phyloP scores from a whole-genome alignment of 2,888 invertebrate species.

The Poecilobothrus nobilitatus region DNA sequence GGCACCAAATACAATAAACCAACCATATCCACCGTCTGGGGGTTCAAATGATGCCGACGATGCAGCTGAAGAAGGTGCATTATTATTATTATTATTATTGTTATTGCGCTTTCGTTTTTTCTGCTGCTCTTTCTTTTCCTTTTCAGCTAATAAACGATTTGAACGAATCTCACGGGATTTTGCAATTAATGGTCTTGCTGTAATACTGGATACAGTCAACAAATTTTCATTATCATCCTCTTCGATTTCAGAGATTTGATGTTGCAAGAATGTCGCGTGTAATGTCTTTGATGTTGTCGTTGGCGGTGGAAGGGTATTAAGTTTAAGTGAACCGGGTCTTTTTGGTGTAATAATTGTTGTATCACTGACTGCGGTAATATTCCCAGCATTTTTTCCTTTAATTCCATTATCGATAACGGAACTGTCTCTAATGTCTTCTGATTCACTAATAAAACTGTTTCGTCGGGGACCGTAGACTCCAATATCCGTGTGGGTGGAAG shows the following conservation, averaged over 20 bases:
- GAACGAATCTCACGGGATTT: conserved; percentile 55
- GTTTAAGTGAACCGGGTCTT: conserved; percentile 46
- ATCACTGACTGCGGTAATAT: conserved; percentile 18
- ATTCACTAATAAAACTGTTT: background rate
- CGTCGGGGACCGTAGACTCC: conserved; percentile 12
- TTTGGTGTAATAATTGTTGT: conserved; percentile 39
- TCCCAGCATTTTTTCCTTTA: background rate
- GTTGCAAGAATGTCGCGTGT: conserved; percentile 42
- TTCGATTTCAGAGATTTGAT: conserved; percentile 47
- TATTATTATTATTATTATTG: conserved; percentile 15
- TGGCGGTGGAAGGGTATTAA: conserved; percentile 41
- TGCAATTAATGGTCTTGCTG: conserved; percentile 61
- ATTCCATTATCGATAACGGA: conserved; percentile 8
- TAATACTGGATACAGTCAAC: conserved; percentile 62
- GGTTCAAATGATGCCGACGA: conserved; percentile 43
- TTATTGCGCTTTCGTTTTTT: conserved; percentile 17
- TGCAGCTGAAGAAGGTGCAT: conserved; percentile 31
- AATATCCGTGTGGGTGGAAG: conserved; percentile 18
- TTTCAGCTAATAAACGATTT: conserved; percentile 28
- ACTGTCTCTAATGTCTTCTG: conserved; percentile 19
- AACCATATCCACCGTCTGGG: conserved; percentile 67
- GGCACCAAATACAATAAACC: conserved; percentile 68
- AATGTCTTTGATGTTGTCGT: conserved; percentile 38
- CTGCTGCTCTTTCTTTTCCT: conserved; percentile 19
- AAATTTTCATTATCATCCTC: conserved; percentile 63